Conservation (phyloP, 2,113 vertebrate genomes). For the Penelope pileata region DNA sequence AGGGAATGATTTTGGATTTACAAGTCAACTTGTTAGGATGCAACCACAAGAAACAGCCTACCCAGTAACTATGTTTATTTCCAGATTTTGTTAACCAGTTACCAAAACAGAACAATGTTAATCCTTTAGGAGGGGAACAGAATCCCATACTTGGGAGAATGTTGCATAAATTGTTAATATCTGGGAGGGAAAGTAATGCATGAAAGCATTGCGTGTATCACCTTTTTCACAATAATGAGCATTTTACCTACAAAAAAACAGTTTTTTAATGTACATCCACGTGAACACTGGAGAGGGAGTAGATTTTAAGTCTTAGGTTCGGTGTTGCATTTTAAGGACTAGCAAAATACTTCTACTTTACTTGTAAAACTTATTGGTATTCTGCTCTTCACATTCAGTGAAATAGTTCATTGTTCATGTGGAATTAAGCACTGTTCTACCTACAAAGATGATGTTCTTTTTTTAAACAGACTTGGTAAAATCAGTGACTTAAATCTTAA, state of each 20-base stretch:
- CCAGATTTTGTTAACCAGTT: background rate
- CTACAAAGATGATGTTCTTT: slow-evolving; percentile 9
- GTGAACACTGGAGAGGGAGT: background rate
- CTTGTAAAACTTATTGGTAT: background rate
- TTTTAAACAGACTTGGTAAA: slow-evolving; percentile 6
- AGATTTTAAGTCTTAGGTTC: background rate
- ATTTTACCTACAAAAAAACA: background rate
- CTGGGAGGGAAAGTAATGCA: background rate
- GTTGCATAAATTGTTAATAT: background rate
- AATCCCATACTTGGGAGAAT: background rate
- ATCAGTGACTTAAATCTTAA: slow-evolving; percentile 43
- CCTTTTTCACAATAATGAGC: background rate
- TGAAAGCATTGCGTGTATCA: background rate
- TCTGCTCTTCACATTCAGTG: background rate
- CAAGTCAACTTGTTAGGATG: background rate
- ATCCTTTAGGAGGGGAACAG: background rate
- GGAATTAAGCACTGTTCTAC: slow-evolving; percentile 20
- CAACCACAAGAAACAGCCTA: background rate
- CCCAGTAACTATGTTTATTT: background rate
- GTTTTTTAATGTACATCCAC: background rate
- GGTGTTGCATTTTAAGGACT: background rate
- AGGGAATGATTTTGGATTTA: background rate
- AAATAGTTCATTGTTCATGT: background rate
- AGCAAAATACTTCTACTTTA: background rate
- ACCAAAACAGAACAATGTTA: background rate